Base-by-base conservation (phyloP, 2,888 invertebrate genomes). In the Polydrusus cervinus region DNA sequence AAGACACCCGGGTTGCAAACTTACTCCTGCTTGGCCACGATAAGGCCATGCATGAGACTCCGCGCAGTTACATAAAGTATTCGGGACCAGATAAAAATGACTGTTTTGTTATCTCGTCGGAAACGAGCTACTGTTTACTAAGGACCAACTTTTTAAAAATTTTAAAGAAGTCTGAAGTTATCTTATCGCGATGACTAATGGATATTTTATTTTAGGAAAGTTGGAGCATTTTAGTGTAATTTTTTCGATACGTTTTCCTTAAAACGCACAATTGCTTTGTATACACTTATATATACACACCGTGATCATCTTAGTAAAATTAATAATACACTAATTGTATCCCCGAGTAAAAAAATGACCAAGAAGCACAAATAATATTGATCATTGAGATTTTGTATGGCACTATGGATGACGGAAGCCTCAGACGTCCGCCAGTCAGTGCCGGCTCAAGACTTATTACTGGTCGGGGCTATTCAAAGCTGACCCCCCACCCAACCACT, bases 1-100 rank as follows among this genome's bases (percentile, higher is more conserved):
- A 74, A 74, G 76, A 64, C 72, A 57, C 68, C 65, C 72, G 45
- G 76, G 70, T 73, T 71, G 57, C 73, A 76, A 76, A 76, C 73
- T 76, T 76, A 73, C 73, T 76, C 70, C 70, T 73, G 73, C 73
- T 76, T 70, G 73, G 65, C 76, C 73, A 70, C 69, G 76, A 76
- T 76, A 76, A 76, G 69, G 73, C 69, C 73, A 74, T 70, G 74
- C 73, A 76, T 76, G 73, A 68, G 76, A 72, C 76, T 76, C 73
- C 76, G 76, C 70, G 70, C 76, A 76, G 76, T 76, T 76, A 76
- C 73, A 76, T 76, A 76, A 76, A 76, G 76, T 74, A 76, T 76
- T 76, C 67, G 61, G 69, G 62, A 57, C 73, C 73, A 76, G 76
- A 76, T 76, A 76, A 73, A 76, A 75, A 75, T 75, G 75, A 75